Evolutionary conservation across 2,888 invertebrate species (phyloP).

Genomic region (Drosophila nr. medialis): DNA sequence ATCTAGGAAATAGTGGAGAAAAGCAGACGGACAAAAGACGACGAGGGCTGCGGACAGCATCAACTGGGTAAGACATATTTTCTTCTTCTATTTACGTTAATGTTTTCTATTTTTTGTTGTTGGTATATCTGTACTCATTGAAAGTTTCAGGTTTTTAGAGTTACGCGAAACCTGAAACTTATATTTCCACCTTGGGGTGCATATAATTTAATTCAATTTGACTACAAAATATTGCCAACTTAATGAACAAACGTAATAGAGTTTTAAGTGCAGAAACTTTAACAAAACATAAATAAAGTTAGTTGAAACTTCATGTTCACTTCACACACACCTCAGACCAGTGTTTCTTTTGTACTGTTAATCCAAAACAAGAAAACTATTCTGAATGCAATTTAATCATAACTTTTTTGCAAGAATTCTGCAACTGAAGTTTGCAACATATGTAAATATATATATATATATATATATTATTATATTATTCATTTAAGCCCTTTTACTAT

Average conservation of each 20-base stretch:
- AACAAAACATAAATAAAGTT: slow-evolving; percentile 27
- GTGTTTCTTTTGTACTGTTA: background rate
- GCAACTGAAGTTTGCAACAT: background rate
- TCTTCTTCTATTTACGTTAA: slow-evolving; percentile 13
- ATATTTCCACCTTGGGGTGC: slow-evolving; percentile 55
- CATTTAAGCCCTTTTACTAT: background rate
- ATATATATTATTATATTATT: background rate
- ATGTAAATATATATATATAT: background rate
- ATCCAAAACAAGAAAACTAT: background rate
- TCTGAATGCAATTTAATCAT: background rate
- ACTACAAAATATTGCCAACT: slow-evolving; percentile 65
- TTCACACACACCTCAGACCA: background rate
- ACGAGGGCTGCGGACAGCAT: slow-evolving; percentile 1
- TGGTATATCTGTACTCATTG: slow-evolving; percentile 15
- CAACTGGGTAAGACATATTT: slow-evolving; percentile 61
- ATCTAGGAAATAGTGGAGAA: slow-evolving; percentile 31
- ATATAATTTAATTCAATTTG: slow-evolving; percentile 76
- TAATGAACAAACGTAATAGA: slow-evolving; percentile 47
- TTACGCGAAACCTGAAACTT: slow-evolving; percentile 34
- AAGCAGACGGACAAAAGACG: slow-evolving; percentile 9
- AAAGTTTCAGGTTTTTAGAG: slow-evolving; percentile 59
- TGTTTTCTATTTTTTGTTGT: slow-evolving; percentile 5
- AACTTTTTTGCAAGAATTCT: background rate
- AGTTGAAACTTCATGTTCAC: slow-evolving; percentile 15
- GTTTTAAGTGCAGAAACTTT: slow-evolving; percentile 45